Conservation (phyloP, 2,888 invertebrate genomes). For the Noctua pronuba region DNA sequence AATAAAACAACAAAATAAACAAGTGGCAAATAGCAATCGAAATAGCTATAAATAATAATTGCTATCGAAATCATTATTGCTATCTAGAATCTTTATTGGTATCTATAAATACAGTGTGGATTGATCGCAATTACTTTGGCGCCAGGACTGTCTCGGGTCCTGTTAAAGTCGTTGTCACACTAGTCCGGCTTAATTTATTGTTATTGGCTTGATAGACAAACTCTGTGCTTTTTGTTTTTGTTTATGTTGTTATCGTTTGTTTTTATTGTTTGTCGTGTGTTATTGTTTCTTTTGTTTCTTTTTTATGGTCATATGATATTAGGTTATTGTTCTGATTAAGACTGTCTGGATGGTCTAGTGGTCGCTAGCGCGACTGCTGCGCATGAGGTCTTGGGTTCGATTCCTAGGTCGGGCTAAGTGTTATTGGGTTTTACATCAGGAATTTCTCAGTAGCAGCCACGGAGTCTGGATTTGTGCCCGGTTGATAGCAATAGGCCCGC, state of each 20-base stretch:
- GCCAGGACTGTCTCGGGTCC: conserved; percentile 49
- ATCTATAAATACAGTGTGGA: conserved; percentile 61
- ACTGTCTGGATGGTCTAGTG: background rate
- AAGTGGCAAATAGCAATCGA: conserved; percentile 53
- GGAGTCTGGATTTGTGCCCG: no score
- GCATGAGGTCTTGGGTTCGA: no score
- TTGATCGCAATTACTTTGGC: conserved; percentile 67
- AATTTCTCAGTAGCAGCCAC: no score
- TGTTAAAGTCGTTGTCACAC: conserved; percentile 45
- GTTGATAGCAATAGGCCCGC: no score
- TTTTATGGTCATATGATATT: conserved; percentile 22
- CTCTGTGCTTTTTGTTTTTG: conserved; percentile 20
- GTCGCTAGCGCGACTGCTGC: background rate
- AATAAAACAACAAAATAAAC: conserved; percentile 42
- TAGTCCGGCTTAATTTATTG: conserved; percentile 41
- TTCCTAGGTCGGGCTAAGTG: no score
- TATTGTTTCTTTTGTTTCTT: conserved; percentile 8
- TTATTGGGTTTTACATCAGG: no score
- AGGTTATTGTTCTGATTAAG: background rate
- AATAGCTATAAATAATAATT: conserved; percentile 69
- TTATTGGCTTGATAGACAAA: conserved; percentile 57
- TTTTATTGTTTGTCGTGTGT: conserved; percentile 41
- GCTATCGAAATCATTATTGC: conserved; percentile 64
- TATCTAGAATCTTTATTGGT: conserved; percentile 65
- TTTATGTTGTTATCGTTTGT: conserved; percentile 28